Evolutionary conservation across 2,113 vertebrate species (phyloP).

Genomic region (Lophius piscatorius): DNA sequence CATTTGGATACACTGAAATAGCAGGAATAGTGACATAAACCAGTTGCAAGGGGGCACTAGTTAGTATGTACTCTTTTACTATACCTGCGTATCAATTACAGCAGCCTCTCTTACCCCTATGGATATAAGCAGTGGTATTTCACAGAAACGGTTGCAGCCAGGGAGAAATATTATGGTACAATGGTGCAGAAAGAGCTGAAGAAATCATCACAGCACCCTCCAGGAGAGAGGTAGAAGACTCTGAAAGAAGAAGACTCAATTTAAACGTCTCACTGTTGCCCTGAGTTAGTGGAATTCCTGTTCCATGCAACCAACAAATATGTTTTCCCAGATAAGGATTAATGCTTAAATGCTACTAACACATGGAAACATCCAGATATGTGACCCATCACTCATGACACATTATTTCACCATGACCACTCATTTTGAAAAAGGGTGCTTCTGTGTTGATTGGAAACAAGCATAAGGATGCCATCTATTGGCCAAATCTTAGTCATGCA

Average conservation of each 20-base stretch:
- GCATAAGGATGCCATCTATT: constrained; percentile 62
- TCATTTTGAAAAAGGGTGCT: too few relatives aligned
- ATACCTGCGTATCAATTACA: not conserved
- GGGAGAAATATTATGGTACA: constrained; percentile 23
- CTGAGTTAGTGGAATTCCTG: too few relatives aligned
- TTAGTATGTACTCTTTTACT: not conserved
- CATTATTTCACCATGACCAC: too few relatives aligned
- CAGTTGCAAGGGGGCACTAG: not conserved
- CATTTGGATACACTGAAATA: not conserved
- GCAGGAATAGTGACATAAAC: not conserved
- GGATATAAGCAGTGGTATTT: not conserved
- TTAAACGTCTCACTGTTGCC: too few relatives aligned
- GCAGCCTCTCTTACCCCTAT: not conserved
- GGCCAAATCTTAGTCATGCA: constrained; percentile 32
- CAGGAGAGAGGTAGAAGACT: constrained; percentile 13
- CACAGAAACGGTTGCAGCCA: not conserved
- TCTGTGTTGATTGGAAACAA: not conserved
- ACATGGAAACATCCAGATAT: too few relatives aligned
- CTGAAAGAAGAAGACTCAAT: not conserved
- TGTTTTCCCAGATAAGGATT: not conserved
- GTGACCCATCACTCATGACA: not conserved
- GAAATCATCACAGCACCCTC: constrained; percentile 20
- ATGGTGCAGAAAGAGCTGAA: constrained; percentile 18
- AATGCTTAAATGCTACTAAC: not conserved
- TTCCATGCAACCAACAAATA: too few relatives aligned